A percentile compares a stretch with the other conserved stretches of the same genome.
phyloP scores from a whole-genome alignment of 35 echinoderm and acorn worm species.

The Heliocidaris tuberculata region DNA sequence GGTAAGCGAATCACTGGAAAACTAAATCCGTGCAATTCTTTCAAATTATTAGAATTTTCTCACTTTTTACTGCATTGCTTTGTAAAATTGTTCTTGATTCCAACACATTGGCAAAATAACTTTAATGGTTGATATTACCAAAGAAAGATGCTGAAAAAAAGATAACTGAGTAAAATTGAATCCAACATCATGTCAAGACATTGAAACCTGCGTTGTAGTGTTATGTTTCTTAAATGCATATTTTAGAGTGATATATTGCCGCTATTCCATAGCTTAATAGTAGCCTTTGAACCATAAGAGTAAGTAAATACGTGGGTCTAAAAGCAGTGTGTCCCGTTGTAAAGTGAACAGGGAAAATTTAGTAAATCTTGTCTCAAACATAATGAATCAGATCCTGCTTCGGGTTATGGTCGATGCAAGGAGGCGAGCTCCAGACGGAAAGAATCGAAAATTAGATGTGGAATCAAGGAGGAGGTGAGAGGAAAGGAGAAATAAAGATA shows the following conservation, averaged over 20 bases:
- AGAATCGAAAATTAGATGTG: neutral
- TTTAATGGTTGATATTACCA: neutral
- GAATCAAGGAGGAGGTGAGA: slow-evolving; percentile 2
- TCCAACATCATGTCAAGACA: neutral
- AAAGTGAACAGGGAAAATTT: neutral
- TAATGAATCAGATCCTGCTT: neutral
- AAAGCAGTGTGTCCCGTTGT: neutral
- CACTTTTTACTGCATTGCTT: neutral
- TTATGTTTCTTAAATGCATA: neutral
- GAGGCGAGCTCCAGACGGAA: slow-evolving; percentile 1
- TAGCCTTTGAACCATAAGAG: neutral
- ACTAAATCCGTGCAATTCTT: neutral
- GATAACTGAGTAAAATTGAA: neutral
- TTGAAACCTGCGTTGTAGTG: neutral
- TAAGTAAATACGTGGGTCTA: neutral
- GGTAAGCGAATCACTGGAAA: too few relatives aligned
- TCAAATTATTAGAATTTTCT: neutral
- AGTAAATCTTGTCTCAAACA: neutral
- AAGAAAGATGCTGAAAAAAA: neutral
- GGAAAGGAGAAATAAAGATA: neutral
- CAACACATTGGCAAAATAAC: neutral
- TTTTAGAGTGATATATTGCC: neutral
- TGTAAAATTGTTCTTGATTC: neutral
- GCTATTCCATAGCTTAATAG: neutral
- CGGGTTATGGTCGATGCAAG: neutral